Evolutionary conservation across 2,888 invertebrate genomes (phyloP), one percentile per base, ranked within the genome.

Genomic region (Parasteatoda lunata): DNA sequence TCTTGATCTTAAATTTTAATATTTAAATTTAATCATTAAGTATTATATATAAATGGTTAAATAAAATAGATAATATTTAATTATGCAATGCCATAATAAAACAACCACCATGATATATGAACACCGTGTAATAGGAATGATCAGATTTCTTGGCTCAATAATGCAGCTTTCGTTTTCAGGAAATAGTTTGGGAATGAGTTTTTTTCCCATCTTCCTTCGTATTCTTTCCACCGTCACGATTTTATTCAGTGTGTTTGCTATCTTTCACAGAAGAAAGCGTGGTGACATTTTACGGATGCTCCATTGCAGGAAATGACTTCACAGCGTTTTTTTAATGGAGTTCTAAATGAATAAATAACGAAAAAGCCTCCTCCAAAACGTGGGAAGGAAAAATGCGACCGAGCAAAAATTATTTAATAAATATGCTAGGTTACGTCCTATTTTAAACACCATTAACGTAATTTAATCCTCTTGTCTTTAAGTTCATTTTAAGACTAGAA

Each of bases 111-210:
- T n/a, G n/a, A n/a, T n/a, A n/a, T n/a, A n/a, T n/a, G n/a, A n/a
- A n/a, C n/a, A n/a, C n/a, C n/a, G n/a, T n/a, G n/a, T n/a, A n/a
- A n/a, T n/a, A n/a, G n/a, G n/a, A 76, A 69, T 82, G 82, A 82
- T 82, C 76, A 76, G 75, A 82, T 82, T 82, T 82, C 82, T 82
- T 76, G 82, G 59, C 70, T 82, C 59, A 76, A 82, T 82, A 82
- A 82, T 64, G 76, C 48, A 73, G 76, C 49, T 49, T 69, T 76
- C 70, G 69, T 45, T 76, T n/a, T 64, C 69, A 69, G 76, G 69
- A 76, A 76, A 82, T 69, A 59, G 82, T 76, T 82, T 52, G 45
- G 70, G 51, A 76, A 82, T 82, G 76, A 70, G 69, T n/a, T 82
- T 66, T 47, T 66, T 66, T 49, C 45, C 30, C n/a, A 47, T 54